Base-by-base conservation (phyloP, 2,113 vertebrate species). In the Chloropsis hardwickii region DNA sequence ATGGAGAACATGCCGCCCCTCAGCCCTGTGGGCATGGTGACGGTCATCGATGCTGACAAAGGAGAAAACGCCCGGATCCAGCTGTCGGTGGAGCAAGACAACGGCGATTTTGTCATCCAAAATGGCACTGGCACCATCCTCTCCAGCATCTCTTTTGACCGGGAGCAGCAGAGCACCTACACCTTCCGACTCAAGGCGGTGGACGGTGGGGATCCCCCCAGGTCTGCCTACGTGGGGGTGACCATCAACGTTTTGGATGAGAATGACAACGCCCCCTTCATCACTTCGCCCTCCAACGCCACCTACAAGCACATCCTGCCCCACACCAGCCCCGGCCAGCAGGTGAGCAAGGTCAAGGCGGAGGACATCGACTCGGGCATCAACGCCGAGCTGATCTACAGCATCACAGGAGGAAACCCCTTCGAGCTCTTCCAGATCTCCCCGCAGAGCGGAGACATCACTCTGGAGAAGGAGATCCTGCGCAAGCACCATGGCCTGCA, bases 171-270 rank as follows among this genome's bases (percentile, higher is more conserved):
- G 67, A 99, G 99, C 95, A 99, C 99, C 2, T 99, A 99, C 89
- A 99, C 99, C 19, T 99, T 99, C 97, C 98, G 99, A 9, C 97
- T 99, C 56, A 99, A 99, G 97, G 99, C 99, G 0, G 98, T 99
- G 50, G 99, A 99, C 0, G 97, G 98, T 0, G 99, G 99, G 5
- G 98, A 99, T 51, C 99, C 99, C 4, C 99, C 99, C 51, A 98
- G 99, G 50, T 99, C 99, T 23, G 99, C 99, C 27, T 99, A 99
- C 0, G 99, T 99, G 5, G 99, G 99, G 0, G 99, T 99, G 83
- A 99, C 99, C 51, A 99, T 99, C 97, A 99, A 99, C 0, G 99
- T 99, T 57, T 97, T 99, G 72, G 99, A 99, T 45, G 99, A 99
- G 94, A 99, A 99, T 4, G 99, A 99, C 92, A 99, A 99, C 0